Evolutionary conservation across 2,797 vertebrate species (phyloP), one percentile per base, ranked within the genome.

Genomic region (Acridotheres tristis): DNA sequence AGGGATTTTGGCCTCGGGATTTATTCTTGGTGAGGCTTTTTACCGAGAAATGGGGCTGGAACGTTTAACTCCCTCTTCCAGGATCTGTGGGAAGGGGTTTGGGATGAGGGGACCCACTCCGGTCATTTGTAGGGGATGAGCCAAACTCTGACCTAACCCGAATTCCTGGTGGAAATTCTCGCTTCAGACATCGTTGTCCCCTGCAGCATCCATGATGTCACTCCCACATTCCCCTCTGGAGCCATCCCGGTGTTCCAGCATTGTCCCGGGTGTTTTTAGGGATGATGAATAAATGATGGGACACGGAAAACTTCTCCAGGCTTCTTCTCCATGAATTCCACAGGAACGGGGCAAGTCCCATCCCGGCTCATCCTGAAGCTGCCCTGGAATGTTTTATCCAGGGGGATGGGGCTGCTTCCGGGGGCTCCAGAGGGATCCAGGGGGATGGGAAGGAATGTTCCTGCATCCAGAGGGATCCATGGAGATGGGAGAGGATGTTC

Each of bases 241-340:
- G 50, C 61, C 51, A 42, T 50, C 43, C 59, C 1, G 0, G 7
- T 57, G 9, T 84, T 17, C 32, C 0, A 0, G 26, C 43, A 15
- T 22, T 43, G 53, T 43, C 18, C 26, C 1, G 2, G 14, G 4
- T 27, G 36, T 11, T 84, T 57, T 66, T 43, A 18, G 32, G 53
- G 22, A 43, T 36, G 36, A 4, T 32, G 30, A 32, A 43, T 66
- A 58, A 74, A 66, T 26, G 11, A 10, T 32, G 29, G 29, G 20
- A 40, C 36, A 36, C 0, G 0, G 14, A 66, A 58, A 43, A 50
- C 8, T 0, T 22, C 53, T 36, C 25, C 59, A 48, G 16, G 9
- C 12, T 25, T 73, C 12, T 25, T 73, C 34, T 50, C 61, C 17
- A 12, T 22, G 36, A 66, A 51, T 58, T 75, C 71, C 3, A 0